Conservation (phyloP, 1,140 invertebrate species). For the Lepidotrigona ventralis region DNA sequence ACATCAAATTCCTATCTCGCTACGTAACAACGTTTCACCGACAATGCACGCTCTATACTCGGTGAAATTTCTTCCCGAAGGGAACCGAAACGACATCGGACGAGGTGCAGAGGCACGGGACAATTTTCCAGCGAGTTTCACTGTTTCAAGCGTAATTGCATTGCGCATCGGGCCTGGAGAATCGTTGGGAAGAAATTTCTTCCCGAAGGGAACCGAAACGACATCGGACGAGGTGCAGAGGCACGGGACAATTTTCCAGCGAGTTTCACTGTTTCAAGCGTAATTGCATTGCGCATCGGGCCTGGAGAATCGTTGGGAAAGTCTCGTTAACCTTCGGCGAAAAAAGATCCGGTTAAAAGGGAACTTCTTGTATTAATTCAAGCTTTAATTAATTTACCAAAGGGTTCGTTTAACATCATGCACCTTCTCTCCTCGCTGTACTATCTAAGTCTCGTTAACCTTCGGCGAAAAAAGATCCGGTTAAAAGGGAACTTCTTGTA, state of each 20-base stretch:
- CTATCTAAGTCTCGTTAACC: background rate
- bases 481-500: background rate
- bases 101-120: background rate
- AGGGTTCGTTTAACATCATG: background rate
- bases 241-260: constrained; percentile 5
- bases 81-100: background rate
- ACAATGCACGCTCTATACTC: background rate
- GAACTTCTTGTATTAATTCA: constrained; percentile 5
- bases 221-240: background rate
- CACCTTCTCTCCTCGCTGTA: too few species aligned
- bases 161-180: background rate
- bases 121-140: constrained; percentile 19
- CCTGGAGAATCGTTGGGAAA: background rate
- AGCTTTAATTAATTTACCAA: constrained; percentile 20
- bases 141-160: constrained; percentile 27
- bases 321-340: constrained; percentile 6
- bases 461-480: constrained; percentile 7
- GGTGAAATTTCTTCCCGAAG: background rate
- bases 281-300: constrained; percentile 21
- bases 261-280: background rate
- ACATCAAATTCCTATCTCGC: background rate
- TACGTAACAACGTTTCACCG: background rate
- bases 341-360: background rate
- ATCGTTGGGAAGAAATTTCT: too few species aligned
- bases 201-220: constrained; percentile 14